Conservation (phyloP, 2,113 vertebrate species). For the Dipodomys ordii region DNA sequence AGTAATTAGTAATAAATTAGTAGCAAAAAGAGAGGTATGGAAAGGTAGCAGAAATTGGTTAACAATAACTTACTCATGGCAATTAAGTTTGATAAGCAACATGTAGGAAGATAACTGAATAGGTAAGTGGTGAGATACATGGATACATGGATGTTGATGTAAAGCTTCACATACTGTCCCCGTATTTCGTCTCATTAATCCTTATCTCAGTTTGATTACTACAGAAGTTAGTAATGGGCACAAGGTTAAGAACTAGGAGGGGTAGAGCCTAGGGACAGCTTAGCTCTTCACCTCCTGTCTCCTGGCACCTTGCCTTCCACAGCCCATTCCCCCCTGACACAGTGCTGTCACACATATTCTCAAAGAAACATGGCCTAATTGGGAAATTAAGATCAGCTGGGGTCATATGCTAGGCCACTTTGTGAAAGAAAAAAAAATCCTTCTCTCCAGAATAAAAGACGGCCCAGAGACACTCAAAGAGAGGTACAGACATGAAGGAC, state of each 20-base stretch:
- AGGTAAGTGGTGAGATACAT: neutral
- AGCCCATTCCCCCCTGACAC: neutral
- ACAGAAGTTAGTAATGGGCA: neutral
- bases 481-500: neutral
- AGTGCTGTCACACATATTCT: neutral
- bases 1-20: neutral
- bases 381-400: neutral
- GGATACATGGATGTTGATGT: neutral
- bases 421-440: too few species aligned
- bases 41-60: neutral
- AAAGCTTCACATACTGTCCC: neutral
- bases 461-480: neutral
- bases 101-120: neutral
- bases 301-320: neutral
- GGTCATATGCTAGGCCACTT: neutral
- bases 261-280: neutral
- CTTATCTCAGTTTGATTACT: neutral
- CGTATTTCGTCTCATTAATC: neutral
- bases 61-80: neutral
- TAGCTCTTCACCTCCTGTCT: neutral
- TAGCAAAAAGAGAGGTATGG: neutral
- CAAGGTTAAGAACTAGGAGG: neutral
- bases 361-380: neutral
- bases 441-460: neutral
- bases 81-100: constrained; percentile 8